phyloP scores from a whole-genome alignment of 37 sponge, comb jelly and placozoan genomes.

The Chondrosia reniformis region DNA sequence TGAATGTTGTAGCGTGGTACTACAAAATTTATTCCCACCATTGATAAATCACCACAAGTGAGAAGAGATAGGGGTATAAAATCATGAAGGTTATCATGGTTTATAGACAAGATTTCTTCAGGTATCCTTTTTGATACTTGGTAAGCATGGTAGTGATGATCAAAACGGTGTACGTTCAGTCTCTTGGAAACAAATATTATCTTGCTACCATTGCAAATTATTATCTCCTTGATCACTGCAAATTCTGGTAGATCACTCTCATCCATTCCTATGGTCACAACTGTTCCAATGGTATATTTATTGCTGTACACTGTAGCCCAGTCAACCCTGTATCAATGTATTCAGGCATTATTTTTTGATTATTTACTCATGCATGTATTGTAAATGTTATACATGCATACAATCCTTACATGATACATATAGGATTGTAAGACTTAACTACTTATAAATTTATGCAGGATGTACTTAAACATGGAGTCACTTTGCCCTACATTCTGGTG shows the following conservation, averaged over 20 bases:
- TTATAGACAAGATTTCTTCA: neutral
- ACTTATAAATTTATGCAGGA: no score
- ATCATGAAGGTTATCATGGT: neutral
- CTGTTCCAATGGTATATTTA: neutral
- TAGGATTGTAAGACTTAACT: neutral
- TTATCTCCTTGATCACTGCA: neutral
- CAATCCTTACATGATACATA: neutral
- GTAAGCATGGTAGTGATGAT: conserved; percentile 7
- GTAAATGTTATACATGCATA: neutral
- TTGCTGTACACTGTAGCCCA: neutral
- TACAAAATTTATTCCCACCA: neutral
- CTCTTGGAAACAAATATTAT: neutral
- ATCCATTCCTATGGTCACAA: neutral
- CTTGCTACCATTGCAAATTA: neutral
- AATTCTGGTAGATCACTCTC: neutral
- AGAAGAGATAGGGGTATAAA: neutral
- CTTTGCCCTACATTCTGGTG: no score
- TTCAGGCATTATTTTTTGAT: neutral
- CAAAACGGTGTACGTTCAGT: neutral
- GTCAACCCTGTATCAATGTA: neutral
- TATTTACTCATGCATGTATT: neutral
- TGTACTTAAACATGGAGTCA: no score
- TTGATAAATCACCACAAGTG: neutral
- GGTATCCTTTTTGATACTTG: neutral
- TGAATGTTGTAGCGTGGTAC: neutral